phyloP scores from a whole-genome alignment of 2,113 vertebrate genomes.

The Motacilla tschutschensis region DNA sequence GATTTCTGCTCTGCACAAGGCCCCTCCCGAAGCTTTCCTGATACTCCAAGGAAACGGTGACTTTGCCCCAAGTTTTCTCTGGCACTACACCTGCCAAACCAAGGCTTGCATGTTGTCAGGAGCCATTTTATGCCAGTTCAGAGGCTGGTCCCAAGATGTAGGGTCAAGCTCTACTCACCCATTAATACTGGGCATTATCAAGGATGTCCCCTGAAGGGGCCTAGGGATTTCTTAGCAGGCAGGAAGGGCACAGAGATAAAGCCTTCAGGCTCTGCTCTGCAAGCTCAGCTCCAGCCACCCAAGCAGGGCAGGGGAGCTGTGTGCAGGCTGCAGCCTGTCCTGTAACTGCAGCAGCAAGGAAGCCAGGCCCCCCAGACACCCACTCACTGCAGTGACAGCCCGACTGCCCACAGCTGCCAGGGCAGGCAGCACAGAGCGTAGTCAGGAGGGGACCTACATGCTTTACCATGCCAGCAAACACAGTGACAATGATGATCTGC shows the following conservation, averaged over 20 bases:
- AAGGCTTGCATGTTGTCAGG: neutral
- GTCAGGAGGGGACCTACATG: neutral
- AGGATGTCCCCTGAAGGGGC: neutral
- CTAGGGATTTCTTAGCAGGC: neutral
- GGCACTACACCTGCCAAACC: neutral
- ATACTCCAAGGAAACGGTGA: neutral
- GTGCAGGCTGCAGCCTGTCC: neutral
- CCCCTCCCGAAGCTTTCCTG: neutral
- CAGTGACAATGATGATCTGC: neutral
- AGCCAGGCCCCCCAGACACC: neutral
- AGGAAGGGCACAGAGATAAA: neutral
- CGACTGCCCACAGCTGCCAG: rapidly evolving
- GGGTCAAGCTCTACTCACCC: neutral
- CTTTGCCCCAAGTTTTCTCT: neutral
- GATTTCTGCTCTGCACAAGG: neutral
- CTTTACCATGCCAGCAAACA: rapidly evolving
- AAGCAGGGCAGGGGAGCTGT: neutral
- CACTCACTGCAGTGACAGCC: rapidly evolving
- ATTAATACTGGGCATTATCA: neutral
- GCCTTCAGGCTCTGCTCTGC: neutral
- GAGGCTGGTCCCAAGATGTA: neutral
- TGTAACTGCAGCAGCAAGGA: neutral
- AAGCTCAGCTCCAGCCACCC: neutral
- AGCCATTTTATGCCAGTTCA: neutral
- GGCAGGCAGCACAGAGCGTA: neutral